Evolutionary conservation across 1,140 invertebrate species (phyloP).

Genomic region (Bombus pascuorum): DNA sequence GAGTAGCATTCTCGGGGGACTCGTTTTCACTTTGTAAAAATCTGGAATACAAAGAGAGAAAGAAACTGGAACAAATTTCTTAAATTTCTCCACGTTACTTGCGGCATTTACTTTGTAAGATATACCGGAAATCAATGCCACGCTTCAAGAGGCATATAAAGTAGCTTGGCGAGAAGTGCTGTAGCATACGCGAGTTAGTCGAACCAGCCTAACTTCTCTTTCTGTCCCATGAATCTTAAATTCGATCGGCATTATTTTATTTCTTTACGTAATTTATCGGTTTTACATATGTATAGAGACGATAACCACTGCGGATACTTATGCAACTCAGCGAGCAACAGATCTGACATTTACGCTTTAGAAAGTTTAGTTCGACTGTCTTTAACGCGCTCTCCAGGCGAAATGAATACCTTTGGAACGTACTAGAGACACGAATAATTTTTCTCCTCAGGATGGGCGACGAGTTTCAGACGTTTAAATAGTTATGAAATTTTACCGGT

Average conservation of each 20-base stretch:
- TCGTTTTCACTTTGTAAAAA: conserved; percentile 4
- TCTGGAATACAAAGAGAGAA: neutral
- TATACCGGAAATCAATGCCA: conserved; percentile 39
- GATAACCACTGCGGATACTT: conserved; percentile 59
- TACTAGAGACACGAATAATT: neutral
- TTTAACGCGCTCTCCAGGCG: conserved; percentile 61
- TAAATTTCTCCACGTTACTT: conserved; percentile 36
- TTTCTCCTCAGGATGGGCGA: conserved; percentile 3
- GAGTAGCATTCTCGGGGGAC: neutral
- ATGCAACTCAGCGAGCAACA: conserved; percentile 69
- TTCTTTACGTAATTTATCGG: conserved; percentile 67
- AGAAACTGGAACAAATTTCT: conserved; percentile 30
- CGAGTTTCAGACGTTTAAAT: conserved; percentile 23
- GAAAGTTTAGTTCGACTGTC: conserved; percentile 74
- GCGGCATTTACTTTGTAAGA: conserved; percentile 15
- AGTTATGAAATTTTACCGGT: conserved; percentile 42
- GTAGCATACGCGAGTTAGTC: conserved; percentile 18
- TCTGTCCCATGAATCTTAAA: conserved; percentile 5
- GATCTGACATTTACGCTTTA: conserved; percentile 81
- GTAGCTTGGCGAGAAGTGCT: neutral
- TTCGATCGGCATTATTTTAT: conserved; percentile 62
- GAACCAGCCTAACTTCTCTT: conserved; percentile 41
- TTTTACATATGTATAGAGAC: conserved; percentile 15
- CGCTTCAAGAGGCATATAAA: conserved; percentile 40
- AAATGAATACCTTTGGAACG: conserved; percentile 11